Evolutionary conservation across 2,797 vertebrate genomes (phyloP), one percentile per base, ranked within the genome.

Genomic region (Tokudaia muenninki): DNA sequence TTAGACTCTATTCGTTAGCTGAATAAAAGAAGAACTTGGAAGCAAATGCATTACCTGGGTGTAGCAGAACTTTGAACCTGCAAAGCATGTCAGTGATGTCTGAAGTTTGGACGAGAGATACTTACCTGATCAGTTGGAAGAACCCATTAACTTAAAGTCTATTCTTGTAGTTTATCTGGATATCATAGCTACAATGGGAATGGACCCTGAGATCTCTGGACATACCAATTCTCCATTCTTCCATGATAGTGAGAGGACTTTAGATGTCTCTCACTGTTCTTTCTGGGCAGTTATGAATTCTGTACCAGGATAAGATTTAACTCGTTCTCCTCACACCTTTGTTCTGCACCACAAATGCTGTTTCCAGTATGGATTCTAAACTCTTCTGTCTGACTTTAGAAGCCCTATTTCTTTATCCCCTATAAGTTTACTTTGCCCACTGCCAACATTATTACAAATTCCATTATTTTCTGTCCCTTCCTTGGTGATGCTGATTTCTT

Each of bases 41-140:
- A 95, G 67, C 29, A 90, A 79, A 44, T 92, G 78, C 74, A 37
- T 91, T 91, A 82, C 37, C 90, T 65, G n/a, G 72, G 59, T 87
- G 17, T 61, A 70, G 41, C 52, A 79, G 89, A 94, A 86, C 47
- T 86, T 92, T 88, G 88, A 31, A 70, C 37, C 94, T 75, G 31
- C 9, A 65, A 83, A 47, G 24, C 55, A 83, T 83, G 34, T 34
- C 47, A 79, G 37, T 10, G 31, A 50, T 82, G 13, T 95, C 65
- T 87, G 44, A 34, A 47, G 37, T 50, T 86, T 63, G 50, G 8
- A n/a, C n/a, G n/a, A n/a, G n/a, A 92, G 78, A 52, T 78, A 59
- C 57, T 22, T 65, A 74, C 63, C 19, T 70, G 70, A 65, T 50
- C 47, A 57, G 17, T 14, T 72, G n/a, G 82, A 94, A 78, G 91